Evolutionary conservation across 23 tunicate species (phyloP).

Genomic region (Halocynthia aurantium): DNA sequence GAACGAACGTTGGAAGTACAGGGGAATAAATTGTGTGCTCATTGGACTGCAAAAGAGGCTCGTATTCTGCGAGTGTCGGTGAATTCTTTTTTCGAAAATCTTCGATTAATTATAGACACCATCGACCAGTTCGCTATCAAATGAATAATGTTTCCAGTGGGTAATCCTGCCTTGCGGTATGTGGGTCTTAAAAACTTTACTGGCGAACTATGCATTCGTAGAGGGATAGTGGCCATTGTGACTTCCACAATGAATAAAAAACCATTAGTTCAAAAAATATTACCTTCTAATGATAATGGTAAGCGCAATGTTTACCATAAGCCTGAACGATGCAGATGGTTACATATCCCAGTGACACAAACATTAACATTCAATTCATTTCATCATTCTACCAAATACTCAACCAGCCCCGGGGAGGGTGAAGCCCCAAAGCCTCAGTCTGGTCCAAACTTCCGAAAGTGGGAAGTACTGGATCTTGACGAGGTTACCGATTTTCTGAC

Average conservation of each 20-base stretch:
- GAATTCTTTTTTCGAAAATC: conserved; percentile 66
- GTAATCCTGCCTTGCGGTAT: too few relatives aligned
- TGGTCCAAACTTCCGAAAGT: background rate
- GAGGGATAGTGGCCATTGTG: too few relatives aligned
- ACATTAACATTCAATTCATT: too few relatives aligned
- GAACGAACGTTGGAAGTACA: conserved; percentile 15
- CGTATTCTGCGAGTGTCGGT: conserved; percentile 61
- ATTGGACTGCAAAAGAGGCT: conserved; percentile 68
- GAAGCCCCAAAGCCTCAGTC: too few relatives aligned
- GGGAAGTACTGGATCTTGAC: conserved; percentile 42
- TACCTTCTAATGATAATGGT: background rate
- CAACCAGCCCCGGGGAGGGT: too few relatives aligned
- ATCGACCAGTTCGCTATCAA: conserved; percentile 56
- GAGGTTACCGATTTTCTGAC: conserved; percentile 39
- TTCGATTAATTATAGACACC: conserved; percentile 52
- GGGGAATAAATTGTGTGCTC: conserved; percentile 27
- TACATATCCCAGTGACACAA: too few relatives aligned
- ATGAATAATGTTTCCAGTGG: background rate
- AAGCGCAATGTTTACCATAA: background rate
- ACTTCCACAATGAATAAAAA: too few relatives aligned
- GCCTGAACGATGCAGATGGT: background rate
- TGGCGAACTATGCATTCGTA: too few relatives aligned
- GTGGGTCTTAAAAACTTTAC: too few relatives aligned
- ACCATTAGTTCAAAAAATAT: too few relatives aligned
- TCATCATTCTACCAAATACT: too few relatives aligned